Conservation (phyloP, 2,113 vertebrate species). For the Lanius collurio region DNA sequence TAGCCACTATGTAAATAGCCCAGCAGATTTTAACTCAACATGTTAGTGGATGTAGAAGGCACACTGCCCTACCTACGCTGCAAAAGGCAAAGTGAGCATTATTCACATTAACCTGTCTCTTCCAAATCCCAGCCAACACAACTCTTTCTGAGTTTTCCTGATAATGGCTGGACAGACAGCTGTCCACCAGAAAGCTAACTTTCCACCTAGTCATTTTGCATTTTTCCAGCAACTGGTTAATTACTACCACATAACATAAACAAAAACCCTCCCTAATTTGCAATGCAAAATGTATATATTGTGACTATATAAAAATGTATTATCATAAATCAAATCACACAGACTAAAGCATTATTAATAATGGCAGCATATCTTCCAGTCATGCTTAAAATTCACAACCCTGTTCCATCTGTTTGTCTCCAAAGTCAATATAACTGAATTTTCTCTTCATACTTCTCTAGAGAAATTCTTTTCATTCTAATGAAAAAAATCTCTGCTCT, state of each 20-base stretch:
- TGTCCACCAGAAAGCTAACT: not conserved
- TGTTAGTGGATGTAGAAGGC: not conserved
- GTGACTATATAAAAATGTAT: not conserved
- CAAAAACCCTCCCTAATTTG: not conserved
- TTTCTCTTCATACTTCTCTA: not conserved
- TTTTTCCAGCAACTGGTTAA: not conserved
- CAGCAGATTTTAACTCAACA: not conserved
- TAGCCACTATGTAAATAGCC: not conserved
- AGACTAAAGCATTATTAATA: not conserved
- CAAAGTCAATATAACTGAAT: not conserved
- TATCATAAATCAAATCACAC: not conserved
- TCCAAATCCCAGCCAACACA: not conserved
- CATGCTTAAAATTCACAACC: not conserved
- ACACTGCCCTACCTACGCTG: not conserved
- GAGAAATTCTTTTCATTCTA: not conserved
- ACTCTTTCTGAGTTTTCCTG: not conserved
- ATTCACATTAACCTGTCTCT: not conserved
- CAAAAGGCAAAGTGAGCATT: not conserved
- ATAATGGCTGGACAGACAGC: not conserved
- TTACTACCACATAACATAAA: not conserved
- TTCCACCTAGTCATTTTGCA: not conserved
- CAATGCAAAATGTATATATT: not conserved
- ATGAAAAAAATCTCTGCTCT: not conserved
- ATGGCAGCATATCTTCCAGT: not conserved
- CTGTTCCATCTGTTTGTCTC: not conserved